Evolutionary conservation across 2,888 invertebrate species (phyloP).

Genomic region (Escarpia spicata): DNA sequence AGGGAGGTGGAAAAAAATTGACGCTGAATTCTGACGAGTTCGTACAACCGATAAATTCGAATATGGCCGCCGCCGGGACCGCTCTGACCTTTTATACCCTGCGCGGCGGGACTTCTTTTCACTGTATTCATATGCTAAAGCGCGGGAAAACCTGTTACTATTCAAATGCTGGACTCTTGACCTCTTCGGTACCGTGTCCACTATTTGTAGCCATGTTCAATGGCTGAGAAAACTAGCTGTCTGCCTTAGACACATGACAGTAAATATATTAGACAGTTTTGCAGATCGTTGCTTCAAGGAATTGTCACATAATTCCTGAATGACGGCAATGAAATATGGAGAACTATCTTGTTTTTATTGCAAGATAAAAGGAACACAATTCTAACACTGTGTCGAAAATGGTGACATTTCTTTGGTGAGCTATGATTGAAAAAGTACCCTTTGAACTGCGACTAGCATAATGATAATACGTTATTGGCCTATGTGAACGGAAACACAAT

Average conservation of each 20-base stretch:
- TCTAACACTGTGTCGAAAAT: neutral
- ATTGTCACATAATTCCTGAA: neutral
- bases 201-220: neutral
- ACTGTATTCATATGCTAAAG: too few species aligned
- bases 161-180: too few species aligned
- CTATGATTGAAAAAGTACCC: neutral
- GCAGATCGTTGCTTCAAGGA: neutral
- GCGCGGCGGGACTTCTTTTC: too few species aligned
- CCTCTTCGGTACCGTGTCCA: too few species aligned
- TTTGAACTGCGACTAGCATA: neutral
- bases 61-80: too few species aligned
- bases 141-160: too few species aligned
- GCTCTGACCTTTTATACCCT: too few species aligned
- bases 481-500: neutral
- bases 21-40: too few species aligned
- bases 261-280: neutral
- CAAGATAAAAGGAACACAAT: neutral
- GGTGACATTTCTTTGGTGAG: neutral
- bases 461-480: neutral
- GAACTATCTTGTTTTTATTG: neutral
- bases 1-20: too few species aligned
- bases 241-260: neutral
- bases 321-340: neutral
- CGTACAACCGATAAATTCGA: too few species aligned
- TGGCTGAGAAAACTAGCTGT: neutral